phyloP scores from a whole-genome alignment of 1,140 invertebrate genomes.

The Drosophila parabipectinata region DNA sequence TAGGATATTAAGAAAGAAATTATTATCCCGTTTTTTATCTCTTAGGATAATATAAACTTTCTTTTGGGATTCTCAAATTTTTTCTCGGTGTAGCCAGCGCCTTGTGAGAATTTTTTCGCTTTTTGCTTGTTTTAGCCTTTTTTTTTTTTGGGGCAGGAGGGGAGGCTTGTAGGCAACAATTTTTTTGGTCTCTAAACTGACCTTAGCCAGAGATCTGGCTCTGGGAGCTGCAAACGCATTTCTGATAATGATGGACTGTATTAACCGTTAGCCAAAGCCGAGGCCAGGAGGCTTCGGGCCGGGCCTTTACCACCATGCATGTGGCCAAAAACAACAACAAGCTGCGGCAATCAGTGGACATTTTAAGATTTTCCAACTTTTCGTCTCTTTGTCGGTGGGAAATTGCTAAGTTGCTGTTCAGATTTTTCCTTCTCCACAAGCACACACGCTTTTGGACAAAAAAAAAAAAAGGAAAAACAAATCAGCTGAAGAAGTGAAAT shows the following conservation, averaged over 20 bases:
- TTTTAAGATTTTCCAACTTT: slow-evolving; percentile 57
- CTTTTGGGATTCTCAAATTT: not conserved
- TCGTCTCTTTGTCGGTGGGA: slow-evolving; percentile 19
- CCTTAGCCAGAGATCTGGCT: slow-evolving; percentile 65
- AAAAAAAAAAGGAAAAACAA: slow-evolving; percentile 7
- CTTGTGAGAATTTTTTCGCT: slow-evolving; percentile 67
- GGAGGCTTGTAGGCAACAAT: slow-evolving; percentile 68
- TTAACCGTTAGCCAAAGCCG: slow-evolving; percentile 74
- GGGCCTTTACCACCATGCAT: slow-evolving; percentile 27
- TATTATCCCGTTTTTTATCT: too few relatives aligned
- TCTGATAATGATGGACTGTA: slow-evolving; percentile 83
- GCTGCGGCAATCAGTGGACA: slow-evolving; percentile 78
- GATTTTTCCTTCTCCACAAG: not conserved
- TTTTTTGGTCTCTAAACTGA: slow-evolving; percentile 75
- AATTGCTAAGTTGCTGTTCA: slow-evolving; percentile 21
- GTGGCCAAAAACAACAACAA: slow-evolving; percentile 56
- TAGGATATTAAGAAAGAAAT: too few relatives aligned
- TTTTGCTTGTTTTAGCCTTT: slow-evolving; percentile 35
- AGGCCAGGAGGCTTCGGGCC: slow-evolving; percentile 38
- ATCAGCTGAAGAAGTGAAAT: slow-evolving; percentile 17
- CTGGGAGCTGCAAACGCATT: slow-evolving; percentile 67
- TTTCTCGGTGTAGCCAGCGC: slow-evolving; percentile 43
- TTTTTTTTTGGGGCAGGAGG: slow-evolving; percentile 18
- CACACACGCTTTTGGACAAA: too few relatives aligned
- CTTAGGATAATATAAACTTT: too few relatives aligned